These are phyloP conservation scores for Moxostoma hubbsi DNA, from an alignment of 2,797 vertebrate genomes.

Conservation along the genomic window DNA sequence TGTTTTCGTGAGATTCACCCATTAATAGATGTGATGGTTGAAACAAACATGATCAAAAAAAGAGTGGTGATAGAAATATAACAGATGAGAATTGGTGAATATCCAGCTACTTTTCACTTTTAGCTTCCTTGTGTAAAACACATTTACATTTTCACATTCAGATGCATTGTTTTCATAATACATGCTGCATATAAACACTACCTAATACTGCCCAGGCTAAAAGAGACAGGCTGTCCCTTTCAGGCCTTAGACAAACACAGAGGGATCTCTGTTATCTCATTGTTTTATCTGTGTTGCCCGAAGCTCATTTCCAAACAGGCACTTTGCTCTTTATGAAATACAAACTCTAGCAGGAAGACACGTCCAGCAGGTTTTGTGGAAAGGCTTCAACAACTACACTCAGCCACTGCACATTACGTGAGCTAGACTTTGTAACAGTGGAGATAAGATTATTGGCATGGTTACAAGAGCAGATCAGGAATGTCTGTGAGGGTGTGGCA, in stretches of 20 bases:
- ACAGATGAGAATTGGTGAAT: not conserved
- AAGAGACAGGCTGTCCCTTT: not conserved
- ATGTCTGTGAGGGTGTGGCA: not conserved
- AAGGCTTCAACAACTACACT: constrained; percentile 22
- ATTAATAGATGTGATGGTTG: not conserved
- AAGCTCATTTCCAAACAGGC: constrained; percentile 67
- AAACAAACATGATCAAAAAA: not conserved
- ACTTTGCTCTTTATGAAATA: constrained; percentile 54
- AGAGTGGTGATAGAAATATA: not conserved
- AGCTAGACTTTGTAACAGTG: constrained; percentile 13
- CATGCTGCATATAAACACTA: not conserved
- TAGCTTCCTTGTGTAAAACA: constrained; percentile 15
- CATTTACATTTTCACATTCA: constrained; percentile 10
- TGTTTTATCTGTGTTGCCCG: constrained; percentile 43
- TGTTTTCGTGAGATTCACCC: not conserved
- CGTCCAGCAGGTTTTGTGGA: constrained; percentile 61
- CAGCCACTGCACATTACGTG: not conserved
- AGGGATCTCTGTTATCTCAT: constrained; percentile 17
- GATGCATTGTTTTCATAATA: not conserved
- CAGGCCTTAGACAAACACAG: not conserved
- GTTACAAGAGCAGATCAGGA: constrained; percentile 6
- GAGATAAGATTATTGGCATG: not conserved
- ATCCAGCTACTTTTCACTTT: not conserved
- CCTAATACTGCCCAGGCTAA: constrained; percentile 20
- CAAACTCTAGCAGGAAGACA: constrained; percentile 60